Evolutionary conservation across 2,888 invertebrate species (phyloP).

Genomic region (Antheraea yamamai): DNA sequence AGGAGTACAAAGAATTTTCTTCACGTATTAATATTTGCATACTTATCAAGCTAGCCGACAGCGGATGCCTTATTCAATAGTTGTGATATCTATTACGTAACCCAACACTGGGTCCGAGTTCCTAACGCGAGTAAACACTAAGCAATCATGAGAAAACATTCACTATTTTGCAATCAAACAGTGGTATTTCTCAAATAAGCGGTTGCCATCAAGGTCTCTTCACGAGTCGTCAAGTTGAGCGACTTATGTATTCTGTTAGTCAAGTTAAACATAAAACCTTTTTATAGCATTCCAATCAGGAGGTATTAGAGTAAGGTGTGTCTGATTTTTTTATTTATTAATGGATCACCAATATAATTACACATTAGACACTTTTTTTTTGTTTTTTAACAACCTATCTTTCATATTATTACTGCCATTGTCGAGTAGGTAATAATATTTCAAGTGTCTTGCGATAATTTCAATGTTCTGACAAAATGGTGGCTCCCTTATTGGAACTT

Average conservation of each 20-base stretch:
- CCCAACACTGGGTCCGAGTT: not conserved
- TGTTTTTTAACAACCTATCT: too few species aligned
- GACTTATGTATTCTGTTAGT: not conserved
- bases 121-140: not conserved
- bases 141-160: conserved; percentile 1
- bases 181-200: conserved; percentile 6
- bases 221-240: not conserved
- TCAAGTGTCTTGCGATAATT: too few species aligned
- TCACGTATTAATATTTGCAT: not conserved
- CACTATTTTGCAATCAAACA: conserved; percentile 6
- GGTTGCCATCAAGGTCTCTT: not conserved
- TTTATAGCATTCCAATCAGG: not conserved
- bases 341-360: too few species aligned
- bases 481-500: too few species aligned
- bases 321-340: not conserved
- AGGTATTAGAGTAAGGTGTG: not conserved
- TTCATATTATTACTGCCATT: too few species aligned
- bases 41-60: not conserved
- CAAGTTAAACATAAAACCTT: not conserved
- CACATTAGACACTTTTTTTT: too few species aligned
- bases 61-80: not conserved
- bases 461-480: too few species aligned
- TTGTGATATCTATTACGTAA: not conserved
- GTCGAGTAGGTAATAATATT: too few species aligned
- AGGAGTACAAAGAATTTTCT: not conserved